Conservation (phyloP, 1,140 invertebrate genomes). For the Drosophila pruinosa region DNA sequence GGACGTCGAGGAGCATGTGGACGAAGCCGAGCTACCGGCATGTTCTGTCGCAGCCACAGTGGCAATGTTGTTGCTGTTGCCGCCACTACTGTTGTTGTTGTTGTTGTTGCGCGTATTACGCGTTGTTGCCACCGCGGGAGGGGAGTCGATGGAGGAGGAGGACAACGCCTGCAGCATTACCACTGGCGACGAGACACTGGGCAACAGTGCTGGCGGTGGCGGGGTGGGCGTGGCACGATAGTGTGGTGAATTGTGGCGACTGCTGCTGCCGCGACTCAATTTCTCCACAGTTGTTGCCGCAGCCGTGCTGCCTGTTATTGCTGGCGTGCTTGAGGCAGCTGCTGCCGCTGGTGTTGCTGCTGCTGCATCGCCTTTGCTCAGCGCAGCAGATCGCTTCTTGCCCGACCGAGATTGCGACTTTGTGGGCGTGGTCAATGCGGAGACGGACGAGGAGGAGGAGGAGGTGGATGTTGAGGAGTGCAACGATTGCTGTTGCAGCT, state of each 20-base stretch:
- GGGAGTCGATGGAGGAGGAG: constrained; percentile 61
- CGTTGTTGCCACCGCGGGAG: constrained; percentile 23
- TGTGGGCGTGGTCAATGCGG: constrained; percentile 24
- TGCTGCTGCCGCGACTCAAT: constrained; percentile 38
- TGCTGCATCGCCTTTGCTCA: constrained; percentile 40
- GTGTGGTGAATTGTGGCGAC: constrained; percentile 59
- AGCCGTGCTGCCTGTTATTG: background rate
- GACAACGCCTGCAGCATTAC: constrained; percentile 68
- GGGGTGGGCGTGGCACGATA: constrained; percentile 62
- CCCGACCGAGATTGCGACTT: constrained; percentile 73
- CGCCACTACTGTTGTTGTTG: background rate
- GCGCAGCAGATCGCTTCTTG: constrained; percentile 69
- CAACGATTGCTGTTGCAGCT: constrained; percentile 29
- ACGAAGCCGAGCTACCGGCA: constrained; percentile 51
- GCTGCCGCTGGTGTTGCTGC: background rate
- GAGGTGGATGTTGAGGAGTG: constrained; percentile 21
- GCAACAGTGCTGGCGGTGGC: constrained; percentile 31
- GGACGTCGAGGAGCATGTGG: constrained; percentile 58
- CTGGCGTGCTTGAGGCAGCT: background rate
- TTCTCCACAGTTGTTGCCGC: constrained; percentile 40
- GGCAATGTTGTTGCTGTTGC: constrained; percentile 29
- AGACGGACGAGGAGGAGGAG: constrained; percentile 20
- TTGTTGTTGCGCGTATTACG: constrained; percentile 4
- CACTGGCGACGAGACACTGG: constrained; percentile 51
- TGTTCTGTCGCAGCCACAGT: constrained; percentile 29